Conservation (phyloP, 1,140 invertebrate species). For the Drosophila ficusphila region DNA sequence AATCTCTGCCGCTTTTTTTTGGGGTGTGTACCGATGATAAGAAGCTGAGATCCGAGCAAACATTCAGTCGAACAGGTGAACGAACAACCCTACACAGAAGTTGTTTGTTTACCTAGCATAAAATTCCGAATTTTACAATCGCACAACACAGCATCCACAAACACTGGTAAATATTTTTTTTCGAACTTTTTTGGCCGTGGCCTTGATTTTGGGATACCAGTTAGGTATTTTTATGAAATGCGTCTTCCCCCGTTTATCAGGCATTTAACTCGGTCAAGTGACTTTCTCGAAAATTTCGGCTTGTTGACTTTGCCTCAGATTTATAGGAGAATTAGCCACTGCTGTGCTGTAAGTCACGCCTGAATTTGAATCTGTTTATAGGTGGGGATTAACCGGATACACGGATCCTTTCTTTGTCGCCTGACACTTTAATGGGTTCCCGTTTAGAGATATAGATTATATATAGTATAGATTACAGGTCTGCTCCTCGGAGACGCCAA, state of each 20-base stretch:
- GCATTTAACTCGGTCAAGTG: slow-evolving; percentile 62
- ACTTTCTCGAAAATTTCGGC: slow-evolving; percentile 27
- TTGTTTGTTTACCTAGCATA: not conserved
- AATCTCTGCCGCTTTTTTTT: slow-evolving; percentile 50
- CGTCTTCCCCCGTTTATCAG: slow-evolving; percentile 59
- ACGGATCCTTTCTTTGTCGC: slow-evolving; percentile 19
- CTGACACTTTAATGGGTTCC: slow-evolving; percentile 31
- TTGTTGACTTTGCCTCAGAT: slow-evolving; percentile 49
- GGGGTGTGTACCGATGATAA: slow-evolving; percentile 45
- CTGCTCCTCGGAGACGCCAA: slow-evolving; percentile 7
- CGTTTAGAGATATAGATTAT: slow-evolving; percentile 50
- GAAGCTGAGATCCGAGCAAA: slow-evolving; percentile 33
- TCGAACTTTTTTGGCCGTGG: not conserved
- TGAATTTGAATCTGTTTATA: slow-evolving; percentile 14
- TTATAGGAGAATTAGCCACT: slow-evolving; percentile 48
- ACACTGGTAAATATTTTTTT: no score
- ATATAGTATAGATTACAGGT: slow-evolving; percentile 64
- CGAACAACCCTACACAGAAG: slow-evolving; percentile 6
- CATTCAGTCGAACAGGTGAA: slow-evolving; percentile 11
- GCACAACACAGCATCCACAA: no score
- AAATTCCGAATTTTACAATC: not conserved
- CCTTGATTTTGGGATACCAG: slow-evolving; percentile 4
- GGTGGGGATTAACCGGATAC: slow-evolving; percentile 9
- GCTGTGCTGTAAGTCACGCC: slow-evolving; percentile 70
- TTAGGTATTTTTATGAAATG: slow-evolving; percentile 15